These are phyloP conservation scores for Ceraclea dissimilis DNA, from an alignment of 2,888 invertebrate species.

Conservation along the genomic window DNA sequence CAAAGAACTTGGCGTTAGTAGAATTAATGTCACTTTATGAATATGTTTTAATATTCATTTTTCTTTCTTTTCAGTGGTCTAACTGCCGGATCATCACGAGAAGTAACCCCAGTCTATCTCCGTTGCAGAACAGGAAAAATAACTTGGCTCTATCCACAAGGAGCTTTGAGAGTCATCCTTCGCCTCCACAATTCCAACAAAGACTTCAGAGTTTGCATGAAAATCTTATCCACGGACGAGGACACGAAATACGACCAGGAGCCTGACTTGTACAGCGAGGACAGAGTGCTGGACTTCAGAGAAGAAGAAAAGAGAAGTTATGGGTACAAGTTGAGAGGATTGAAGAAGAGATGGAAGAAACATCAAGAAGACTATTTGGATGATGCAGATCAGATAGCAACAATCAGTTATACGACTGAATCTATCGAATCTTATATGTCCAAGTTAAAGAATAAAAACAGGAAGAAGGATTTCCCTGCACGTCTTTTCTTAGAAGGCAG, in stretches of 20 bases:
- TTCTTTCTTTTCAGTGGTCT: slow-evolving; percentile 18
- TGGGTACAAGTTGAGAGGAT: slow-evolving; percentile 1
- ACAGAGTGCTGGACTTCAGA: slow-evolving; percentile 30
- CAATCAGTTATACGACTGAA: neutral
- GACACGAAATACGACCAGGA: slow-evolving; percentile 43
- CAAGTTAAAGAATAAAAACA: slow-evolving; percentile 9
- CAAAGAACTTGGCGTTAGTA: no score
- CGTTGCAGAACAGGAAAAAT: slow-evolving; percentile 65
- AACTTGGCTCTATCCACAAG: slow-evolving; percentile 69
- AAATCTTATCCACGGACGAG: slow-evolving; percentile 42
- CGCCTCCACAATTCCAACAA: slow-evolving; percentile 50
- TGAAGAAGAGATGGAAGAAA: slow-evolving; percentile 5
- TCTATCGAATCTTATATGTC: neutral
- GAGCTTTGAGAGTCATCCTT: slow-evolving; percentile 62
- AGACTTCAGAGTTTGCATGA: slow-evolving; percentile 65
- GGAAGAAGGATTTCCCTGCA: slow-evolving; percentile 44
- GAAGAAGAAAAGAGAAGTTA: slow-evolving; percentile 10
- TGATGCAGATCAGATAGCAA: neutral
- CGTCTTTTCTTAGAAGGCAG: slow-evolving; percentile 60
- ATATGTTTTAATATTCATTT: no score
- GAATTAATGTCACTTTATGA: no score
- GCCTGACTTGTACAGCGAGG: slow-evolving; percentile 50
- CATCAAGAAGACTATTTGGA: slow-evolving; percentile 5
- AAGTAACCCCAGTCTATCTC: slow-evolving; percentile 69
- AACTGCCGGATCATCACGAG: slow-evolving; percentile 44